Conservation (phyloP, 2,888 invertebrate species). For the Allygus modestus region DNA sequence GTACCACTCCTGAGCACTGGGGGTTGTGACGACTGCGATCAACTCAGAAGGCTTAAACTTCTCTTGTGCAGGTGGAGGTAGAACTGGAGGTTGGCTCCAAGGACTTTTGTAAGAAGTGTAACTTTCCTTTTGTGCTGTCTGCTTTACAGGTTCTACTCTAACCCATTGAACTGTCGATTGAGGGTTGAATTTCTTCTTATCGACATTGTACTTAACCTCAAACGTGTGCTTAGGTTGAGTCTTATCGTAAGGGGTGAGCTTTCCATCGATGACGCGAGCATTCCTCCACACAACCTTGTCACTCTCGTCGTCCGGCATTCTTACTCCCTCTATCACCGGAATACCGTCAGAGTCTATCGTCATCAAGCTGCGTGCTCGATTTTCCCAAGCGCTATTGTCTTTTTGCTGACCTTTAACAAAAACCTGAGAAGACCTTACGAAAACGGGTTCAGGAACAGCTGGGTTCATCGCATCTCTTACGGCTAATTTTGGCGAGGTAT, state of each 20-base stretch:
- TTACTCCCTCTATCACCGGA: conserved; percentile 88
- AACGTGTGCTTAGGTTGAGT: conserved; percentile 60
- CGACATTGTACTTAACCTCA: conserved; percentile 14
- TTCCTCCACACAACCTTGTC: conserved; percentile 92
- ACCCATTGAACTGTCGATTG: conserved; percentile 66
- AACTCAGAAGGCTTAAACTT: conserved; percentile 42
- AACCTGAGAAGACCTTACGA: conserved; percentile 82
- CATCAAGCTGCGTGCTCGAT: conserved; percentile 81
- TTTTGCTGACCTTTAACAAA: conserved; percentile 76
- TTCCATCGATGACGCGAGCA: conserved; percentile 91
- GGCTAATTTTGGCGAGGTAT: not conserved
- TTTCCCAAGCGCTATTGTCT: conserved; percentile 77
- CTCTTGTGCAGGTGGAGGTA: conserved; percentile 39
- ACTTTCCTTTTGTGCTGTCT: conserved; percentile 2
- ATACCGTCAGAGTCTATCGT: conserved; percentile 84
- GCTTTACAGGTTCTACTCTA: conserved; percentile 67
- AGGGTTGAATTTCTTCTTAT: conserved; percentile 60
- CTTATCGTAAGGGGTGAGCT: conserved; percentile 82
- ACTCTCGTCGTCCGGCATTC: conserved; percentile 90
- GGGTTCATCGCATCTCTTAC: conserved; percentile 75
- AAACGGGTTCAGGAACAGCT: conserved; percentile 82
- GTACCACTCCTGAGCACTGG: conserved; percentile 59
- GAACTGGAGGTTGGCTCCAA: conserved; percentile 44
- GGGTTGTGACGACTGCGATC: conserved; percentile 47
- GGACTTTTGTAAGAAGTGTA: conserved; percentile 28